Evolutionary conservation across 37 sponge, comb jelly and placozoan genomes (phyloP).

Genomic region (Beroe forskalii): DNA sequence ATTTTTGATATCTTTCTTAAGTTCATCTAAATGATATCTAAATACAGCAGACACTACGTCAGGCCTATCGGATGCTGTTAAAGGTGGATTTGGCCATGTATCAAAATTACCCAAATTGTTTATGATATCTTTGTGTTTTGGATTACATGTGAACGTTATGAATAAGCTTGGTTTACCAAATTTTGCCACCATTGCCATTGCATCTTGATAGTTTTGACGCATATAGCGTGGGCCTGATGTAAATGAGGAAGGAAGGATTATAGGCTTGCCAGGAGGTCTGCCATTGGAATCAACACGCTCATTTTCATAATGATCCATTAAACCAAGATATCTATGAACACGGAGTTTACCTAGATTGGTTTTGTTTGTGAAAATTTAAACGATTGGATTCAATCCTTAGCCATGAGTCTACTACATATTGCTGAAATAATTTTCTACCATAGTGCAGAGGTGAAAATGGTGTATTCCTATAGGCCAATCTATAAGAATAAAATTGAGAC

Average conservation of each 20-base stretch:
- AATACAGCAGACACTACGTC: constrained; percentile 36
- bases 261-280: not conserved
- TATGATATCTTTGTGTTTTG: constrained; percentile 36
- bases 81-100: too few species aligned
- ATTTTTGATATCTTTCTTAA: constrained; percentile 18
- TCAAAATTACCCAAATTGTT: not conserved
- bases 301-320: not conserved
- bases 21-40: not conserved
- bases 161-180: constrained; percentile 19
- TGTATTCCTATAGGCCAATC: not conserved
- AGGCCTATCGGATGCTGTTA: not conserved
- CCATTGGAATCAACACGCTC: not conserved
- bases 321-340: not conserved
- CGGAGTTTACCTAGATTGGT: not conserved
- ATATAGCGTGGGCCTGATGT: constrained; percentile 43
- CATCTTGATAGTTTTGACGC: constrained; percentile 49
- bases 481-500: too few species aligned
- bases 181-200: not conserved
- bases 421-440: constrained; percentile 46
- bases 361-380: not conserved
- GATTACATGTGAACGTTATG: constrained; percentile 65
- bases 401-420: constrained; percentile 36
- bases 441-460: not conserved
- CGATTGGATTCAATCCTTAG: not conserved
- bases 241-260: constrained; percentile 54